A percentile compares a stretch with the other conserved stretches of the same genome.
Conservation (phyloP, 2,888 invertebrate species). For the Erebia aethiops region DNA sequence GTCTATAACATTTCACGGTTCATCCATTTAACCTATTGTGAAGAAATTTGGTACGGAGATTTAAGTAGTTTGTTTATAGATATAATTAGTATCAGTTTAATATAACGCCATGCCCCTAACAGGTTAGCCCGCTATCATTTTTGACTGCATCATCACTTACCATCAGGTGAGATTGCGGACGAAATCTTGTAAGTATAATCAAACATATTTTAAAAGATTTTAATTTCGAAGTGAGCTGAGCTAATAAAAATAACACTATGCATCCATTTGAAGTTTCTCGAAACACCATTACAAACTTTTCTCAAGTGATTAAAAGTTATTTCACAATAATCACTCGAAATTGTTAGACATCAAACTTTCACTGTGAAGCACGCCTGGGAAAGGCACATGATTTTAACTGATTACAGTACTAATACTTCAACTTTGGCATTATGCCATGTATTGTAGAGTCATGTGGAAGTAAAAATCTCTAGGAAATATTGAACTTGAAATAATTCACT, state of each 20-base stretch:
- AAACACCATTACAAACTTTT: conserved; percentile 22
- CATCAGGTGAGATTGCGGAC: too few species aligned
- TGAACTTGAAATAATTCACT: too few species aligned
- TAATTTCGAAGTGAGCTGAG: background rate
- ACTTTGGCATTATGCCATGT: background rate
- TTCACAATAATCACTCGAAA: conserved; percentile 28
- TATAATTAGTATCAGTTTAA: too few species aligned
- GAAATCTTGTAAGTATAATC: too few species aligned
- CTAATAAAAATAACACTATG: background rate
- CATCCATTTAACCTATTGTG: too few species aligned
- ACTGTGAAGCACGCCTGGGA: conserved; percentile 25
- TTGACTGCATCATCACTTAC: too few species aligned
- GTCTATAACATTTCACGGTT: too few species aligned
- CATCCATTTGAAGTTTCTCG: conserved; percentile 2
- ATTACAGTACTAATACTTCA: conserved; percentile 12
- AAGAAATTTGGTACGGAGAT: too few species aligned
- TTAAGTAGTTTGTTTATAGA: too few species aligned
- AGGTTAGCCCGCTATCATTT: too few species aligned
- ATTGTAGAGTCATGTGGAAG: background rate
- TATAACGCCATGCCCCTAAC: too few species aligned
- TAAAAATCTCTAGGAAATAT: background rate
- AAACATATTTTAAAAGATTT: background rate
- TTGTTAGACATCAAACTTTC: conserved; percentile 34
- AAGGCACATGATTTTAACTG: conserved; percentile 16
- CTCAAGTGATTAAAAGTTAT: conserved; percentile 30